Base-by-base conservation (phyloP, 2,888 invertebrate species). In the Epinotia nisella region DNA sequence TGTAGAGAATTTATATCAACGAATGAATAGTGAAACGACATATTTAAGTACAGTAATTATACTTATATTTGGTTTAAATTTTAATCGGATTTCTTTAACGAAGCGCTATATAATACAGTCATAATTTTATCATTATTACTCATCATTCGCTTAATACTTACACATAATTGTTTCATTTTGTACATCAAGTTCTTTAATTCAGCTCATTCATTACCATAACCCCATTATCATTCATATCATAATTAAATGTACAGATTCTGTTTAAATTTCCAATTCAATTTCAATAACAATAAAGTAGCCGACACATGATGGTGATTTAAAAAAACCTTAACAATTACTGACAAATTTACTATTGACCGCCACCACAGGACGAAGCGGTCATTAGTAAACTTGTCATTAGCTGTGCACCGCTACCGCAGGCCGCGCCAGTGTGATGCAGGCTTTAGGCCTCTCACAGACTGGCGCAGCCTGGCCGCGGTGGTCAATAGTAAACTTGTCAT, bases 201-300 rank as follows among this genome's bases (percentile, higher is more conserved):
- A 29, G 10, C 29, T 51, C 17, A 10, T 17, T 64, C 0, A 64
- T 64, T 53, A 11, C 7, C 11, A 64, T 24, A 53, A 35, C 35
- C 51, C 35, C 17, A 53, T 53, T 58, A 53, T 51, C 13, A 64
- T 35, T 45, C 61, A 61, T 61, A 15, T 5, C n/a, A 29, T 24
- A 19, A 45, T 53, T 51, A n/a, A 64, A 53, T 24, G 10, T 24
- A 11, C 29, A 13, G 15, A 61, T 1, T 53, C n/a, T 10, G 21
- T n/a, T 51, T 29, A n/a, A 21, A 45, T 13, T 35, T 35, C 21
- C 21, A 24, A 29, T 58, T n/a, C 58, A 1, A n/a, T 49, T 29
- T 5, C 29, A 58, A 21, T 56, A 15, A 29, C 24, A 58, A 58
- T 58, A 29, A 58, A 9, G n/a, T n/a, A 9, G 49, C 7, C 35